Percentiles rank a stretch among this genome's conserved stretches.
Conservation (phyloP, 1,140 invertebrate species). For the Camponotus vicinus region DNA sequence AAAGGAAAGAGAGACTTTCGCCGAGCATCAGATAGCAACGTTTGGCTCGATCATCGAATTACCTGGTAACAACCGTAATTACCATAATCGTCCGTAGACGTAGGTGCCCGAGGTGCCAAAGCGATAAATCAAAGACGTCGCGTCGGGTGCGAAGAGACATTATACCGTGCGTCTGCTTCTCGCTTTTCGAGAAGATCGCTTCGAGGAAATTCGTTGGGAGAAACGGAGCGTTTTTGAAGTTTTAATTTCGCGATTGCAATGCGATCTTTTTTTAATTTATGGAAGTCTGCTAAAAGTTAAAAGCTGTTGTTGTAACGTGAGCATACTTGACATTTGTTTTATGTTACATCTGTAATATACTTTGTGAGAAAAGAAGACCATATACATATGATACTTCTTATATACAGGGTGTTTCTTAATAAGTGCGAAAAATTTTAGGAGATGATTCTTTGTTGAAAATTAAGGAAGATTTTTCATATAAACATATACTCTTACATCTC, state of each 20-base stretch:
- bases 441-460: no score
- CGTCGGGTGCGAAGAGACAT: conserved; percentile 52
- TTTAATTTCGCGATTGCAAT: conserved; percentile 25
- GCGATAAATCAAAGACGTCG: conserved; percentile 60
- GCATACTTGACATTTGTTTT: no score
- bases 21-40: conserved; percentile 58
- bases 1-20: conserved; percentile 24
- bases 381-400: no score
- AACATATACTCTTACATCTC: no score
- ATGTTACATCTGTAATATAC: no score
- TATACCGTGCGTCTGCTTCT: conserved; percentile 15
- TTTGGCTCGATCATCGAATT: conserved; percentile 66
- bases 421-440: no score
- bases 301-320: not conserved
- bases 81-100: conserved; percentile 57
- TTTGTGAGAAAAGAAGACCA: no score
- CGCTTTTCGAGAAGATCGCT: conserved; percentile 20
- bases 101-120: conserved; percentile 52
- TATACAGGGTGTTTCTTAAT: no score
- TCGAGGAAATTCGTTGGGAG: conserved; percentile 34
- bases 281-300: not conserved
- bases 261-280: not conserved
- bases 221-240: conserved; percentile 24
- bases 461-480: no score
- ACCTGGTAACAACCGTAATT: conserved; percentile 66